A percentile compares a stretch with the other conserved stretches of the same genome.
Conservation (phyloP, 2,113 vertebrate species). For the Tympanuchus pallidicinctus region DNA sequence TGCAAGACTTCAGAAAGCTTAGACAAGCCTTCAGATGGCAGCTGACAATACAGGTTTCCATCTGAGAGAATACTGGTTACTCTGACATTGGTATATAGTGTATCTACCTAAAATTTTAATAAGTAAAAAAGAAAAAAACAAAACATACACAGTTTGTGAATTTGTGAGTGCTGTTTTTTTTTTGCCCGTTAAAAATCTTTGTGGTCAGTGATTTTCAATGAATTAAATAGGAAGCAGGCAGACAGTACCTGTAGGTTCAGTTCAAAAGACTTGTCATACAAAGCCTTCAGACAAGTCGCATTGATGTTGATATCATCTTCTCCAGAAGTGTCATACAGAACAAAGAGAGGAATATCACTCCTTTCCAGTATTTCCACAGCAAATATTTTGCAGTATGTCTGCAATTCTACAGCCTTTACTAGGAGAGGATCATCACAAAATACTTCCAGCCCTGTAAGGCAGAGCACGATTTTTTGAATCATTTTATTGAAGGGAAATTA, state of each 20-base stretch:
- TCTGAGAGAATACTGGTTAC: slow-evolving; percentile 90
- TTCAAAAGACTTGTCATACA: slow-evolving; percentile 87
- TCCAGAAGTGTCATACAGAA: slow-evolving; percentile 93
- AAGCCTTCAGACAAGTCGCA: slow-evolving; percentile 83
- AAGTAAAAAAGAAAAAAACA: not conserved
- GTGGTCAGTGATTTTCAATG: not conserved
- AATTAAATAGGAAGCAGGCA: not conserved
- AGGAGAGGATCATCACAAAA: slow-evolving; percentile 84
- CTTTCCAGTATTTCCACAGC: slow-evolving; percentile 89
- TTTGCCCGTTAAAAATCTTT: not conserved
- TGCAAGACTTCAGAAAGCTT: slow-evolving; percentile 84
- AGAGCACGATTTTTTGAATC: not conserved
- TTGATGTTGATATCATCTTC: slow-evolving; percentile 93
- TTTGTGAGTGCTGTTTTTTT: not conserved
- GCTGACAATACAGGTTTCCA: slow-evolving; percentile 89
- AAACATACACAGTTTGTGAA: not conserved
- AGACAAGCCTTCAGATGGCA: slow-evolving; percentile 87
- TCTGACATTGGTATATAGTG: slow-evolving; percentile 81
- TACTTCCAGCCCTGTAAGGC: slow-evolving; percentile 86
- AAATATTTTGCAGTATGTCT: slow-evolving; percentile 88
- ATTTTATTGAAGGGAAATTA: not conserved
- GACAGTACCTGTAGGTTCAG: slow-evolving; percentile 84
- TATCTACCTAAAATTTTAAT: slow-evolving; percentile 78
- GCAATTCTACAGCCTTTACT: slow-evolving; percentile 82
- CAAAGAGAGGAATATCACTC: slow-evolving; percentile 79